Evolutionary conservation across 2,888 invertebrate species (phyloP).

Genomic region (Ormyrus rosae): DNA sequence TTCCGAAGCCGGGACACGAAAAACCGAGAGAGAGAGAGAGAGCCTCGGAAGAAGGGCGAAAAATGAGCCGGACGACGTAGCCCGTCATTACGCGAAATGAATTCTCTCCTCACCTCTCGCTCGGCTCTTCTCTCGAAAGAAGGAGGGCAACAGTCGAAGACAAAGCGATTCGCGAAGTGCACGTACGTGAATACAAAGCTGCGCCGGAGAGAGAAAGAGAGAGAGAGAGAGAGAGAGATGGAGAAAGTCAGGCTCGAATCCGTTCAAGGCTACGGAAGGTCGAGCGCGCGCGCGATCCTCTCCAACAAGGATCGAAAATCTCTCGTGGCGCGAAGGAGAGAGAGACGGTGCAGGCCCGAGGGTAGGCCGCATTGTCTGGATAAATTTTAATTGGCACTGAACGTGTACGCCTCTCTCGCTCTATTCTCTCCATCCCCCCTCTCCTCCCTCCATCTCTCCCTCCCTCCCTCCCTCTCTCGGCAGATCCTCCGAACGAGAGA

Average conservation of each 20-base stretch:
- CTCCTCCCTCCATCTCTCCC: constrained; percentile 34
- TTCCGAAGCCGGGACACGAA: background rate
- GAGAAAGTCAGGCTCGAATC: constrained; percentile 56
- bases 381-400: constrained; percentile 53
- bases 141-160: background rate
- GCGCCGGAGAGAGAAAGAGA: constrained; percentile 44
- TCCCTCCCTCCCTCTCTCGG: background rate
- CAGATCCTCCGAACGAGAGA: background rate
- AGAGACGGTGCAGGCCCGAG: constrained; percentile 27
- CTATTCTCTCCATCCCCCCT: constrained; percentile 34
- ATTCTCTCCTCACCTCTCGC: constrained; percentile 9
- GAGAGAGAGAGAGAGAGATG: constrained; percentile 49
- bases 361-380: constrained; percentile 51
- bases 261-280: constrained; percentile 48
- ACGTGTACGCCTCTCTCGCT: constrained; percentile 47
- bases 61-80: background rate
- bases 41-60: no score
- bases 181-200: constrained; percentile 26
- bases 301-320: constrained; percentile 32
- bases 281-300: constrained; percentile 33
- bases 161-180: background rate
- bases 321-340: constrained; percentile 34
- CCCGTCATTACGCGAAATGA: constrained; percentile 24
- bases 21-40: no score
- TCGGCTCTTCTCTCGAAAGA: background rate